Base-by-base conservation (phyloP, 2,113 vertebrate species). In the Pseudorectes ferrugineus region DNA sequence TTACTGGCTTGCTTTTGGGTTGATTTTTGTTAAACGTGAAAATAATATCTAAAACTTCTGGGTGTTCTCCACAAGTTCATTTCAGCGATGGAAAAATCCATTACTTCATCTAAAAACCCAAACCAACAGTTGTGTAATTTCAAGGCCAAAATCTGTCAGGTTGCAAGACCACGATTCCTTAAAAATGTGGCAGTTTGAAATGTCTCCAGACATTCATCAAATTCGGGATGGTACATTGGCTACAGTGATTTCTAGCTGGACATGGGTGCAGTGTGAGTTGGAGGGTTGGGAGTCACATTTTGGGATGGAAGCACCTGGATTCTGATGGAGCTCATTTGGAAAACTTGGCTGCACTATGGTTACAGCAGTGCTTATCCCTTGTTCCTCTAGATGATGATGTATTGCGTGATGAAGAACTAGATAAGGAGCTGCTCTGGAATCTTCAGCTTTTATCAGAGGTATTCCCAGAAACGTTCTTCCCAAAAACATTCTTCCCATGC, bases 401-500 rank as follows among this genome's bases (percentile, higher is more conserved):
- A 45, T 97, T 99, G 71, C 98, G 97, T 90, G 99, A 99, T 62
- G 99, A 99, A 97, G 99, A 99, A 67, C 98, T 99, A 79, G 99
- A 99, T 96, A 99, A 99, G 94, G 99, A 99, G 89, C 97, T 99
- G 66, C 97, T 99, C 21, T 99, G 99, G 99, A 99, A 98, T 96
- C 98, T 99, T 62, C 99, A 99, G 86, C 98, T 99, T 76, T 98
- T 99, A 75, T 99, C 99, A 85, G 99, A 99, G 99, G 99, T 99
- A 98, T 97, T 94, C 20, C 83, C 48, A 58, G 68, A 57, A 92
- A 52, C 1, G 0, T 46, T 94, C 12, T 77, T 28, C 18, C 26
- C 1, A 0, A n/a, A 57, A 92, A 52, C 1, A 0, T 46, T 94
- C 12, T 77, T 28, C 18, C 26, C 1, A 0, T 48, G 54, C 58